A percentile compares a stretch with the other conserved stretches of the same genome.
These are phyloP conservation scores for Drosophila kanekoi DNA, from an alignment of 2,888 invertebrate genomes.

Conservation along the genomic window DNA sequence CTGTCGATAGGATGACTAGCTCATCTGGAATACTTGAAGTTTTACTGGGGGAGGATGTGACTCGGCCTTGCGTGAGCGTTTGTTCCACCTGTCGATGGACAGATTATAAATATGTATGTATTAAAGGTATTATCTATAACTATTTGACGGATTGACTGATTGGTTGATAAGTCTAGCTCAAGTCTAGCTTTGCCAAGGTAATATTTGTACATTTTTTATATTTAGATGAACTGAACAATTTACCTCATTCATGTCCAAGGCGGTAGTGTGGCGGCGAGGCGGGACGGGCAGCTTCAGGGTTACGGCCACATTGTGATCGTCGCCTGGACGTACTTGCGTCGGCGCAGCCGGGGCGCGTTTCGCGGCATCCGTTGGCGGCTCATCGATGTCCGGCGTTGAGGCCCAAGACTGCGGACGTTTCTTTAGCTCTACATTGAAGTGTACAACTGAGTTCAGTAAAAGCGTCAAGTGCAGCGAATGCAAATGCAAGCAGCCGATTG, in stretches of 20 bases:
- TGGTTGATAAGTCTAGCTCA: background rate
- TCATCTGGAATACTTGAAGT: conserved; percentile 85
- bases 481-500: conserved; percentile 50
- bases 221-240: background rate
- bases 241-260: conserved; percentile 85
- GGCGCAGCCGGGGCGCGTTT: conserved; percentile 12
- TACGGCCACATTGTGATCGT: conserved; percentile 87
- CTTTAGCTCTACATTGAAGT: conserved; percentile 85
- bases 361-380: conserved; percentile 65
- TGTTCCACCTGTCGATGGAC: conserved; percentile 82
- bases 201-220: too few species aligned
- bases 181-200: too few species aligned
- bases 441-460: conserved; percentile 83
- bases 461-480: conserved; percentile 54
- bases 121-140: too few species aligned
- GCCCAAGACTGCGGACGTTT: conserved; percentile 89
- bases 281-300: conserved; percentile 90
- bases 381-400: conserved; percentile 92
- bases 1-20: conserved; percentile 88
- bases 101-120: background rate
- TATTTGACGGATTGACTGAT: background rate
- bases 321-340: conserved; percentile 80
- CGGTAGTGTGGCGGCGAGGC: conserved; percentile 88
- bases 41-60: conserved; percentile 86
- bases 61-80: conserved; percentile 86